Evolutionary conservation across 1,140 invertebrate species (phyloP).

Genomic region (Ephestia elutella): DNA sequence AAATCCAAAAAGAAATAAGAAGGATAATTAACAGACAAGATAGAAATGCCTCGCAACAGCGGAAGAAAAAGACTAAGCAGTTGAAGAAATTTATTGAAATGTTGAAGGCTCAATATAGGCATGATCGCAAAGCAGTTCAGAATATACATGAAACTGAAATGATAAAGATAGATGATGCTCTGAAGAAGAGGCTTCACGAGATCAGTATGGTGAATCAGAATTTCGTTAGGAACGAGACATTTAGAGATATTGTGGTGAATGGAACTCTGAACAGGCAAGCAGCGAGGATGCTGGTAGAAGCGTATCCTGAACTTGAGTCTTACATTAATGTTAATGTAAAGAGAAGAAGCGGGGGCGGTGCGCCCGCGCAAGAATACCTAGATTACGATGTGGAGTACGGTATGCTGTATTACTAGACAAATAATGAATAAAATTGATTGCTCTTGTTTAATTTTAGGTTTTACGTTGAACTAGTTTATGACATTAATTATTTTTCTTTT

Average conservation of each 20-base stretch:
- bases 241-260: constrained; percentile 48
- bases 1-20: constrained; percentile 47
- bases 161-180: constrained; percentile 38
- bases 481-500: neutral
- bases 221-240: constrained; percentile 45
- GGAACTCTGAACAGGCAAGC: constrained; percentile 35
- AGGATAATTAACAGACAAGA: constrained; percentile 47
- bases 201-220: constrained; percentile 39
- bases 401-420: constrained; percentile 39
- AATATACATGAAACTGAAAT: constrained; percentile 46
- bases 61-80: constrained; percentile 50
- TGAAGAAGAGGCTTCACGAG: constrained; percentile 38
- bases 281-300: constrained; percentile 33
- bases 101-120: constrained; percentile 48
- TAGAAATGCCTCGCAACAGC: constrained; percentile 41
- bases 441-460: neutral
- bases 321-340: constrained; percentile 14
- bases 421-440: neutral
- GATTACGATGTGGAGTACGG: constrained; percentile 58
- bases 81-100: constrained; percentile 53
- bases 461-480: neutral
- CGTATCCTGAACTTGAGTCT: constrained; percentile 40
- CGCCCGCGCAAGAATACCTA: constrained; percentile 23
- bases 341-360: constrained; percentile 20
- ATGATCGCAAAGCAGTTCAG: constrained; percentile 45